phyloP scores from a whole-genome alignment of 2,888 invertebrate species.

The Eremobia ochroleuca region DNA sequence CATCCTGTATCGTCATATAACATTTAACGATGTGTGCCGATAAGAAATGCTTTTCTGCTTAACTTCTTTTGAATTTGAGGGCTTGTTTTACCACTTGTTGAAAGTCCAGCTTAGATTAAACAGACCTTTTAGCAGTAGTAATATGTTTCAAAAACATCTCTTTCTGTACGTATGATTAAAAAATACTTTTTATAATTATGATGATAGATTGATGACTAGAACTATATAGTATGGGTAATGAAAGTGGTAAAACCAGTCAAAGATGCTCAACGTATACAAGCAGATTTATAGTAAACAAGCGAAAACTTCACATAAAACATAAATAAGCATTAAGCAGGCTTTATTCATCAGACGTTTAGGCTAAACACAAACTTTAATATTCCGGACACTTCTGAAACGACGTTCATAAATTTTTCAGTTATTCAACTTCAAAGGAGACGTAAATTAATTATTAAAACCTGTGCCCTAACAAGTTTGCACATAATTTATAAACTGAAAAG shows the following conservation, averaged over 20 bases:
- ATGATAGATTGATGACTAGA: not conserved
- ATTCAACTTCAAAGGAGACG: slow-evolving; percentile 48
- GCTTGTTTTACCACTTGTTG: slow-evolving; percentile 44
- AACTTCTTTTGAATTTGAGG: not conserved
- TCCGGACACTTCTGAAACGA: slow-evolving; percentile 37
- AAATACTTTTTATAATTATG: not conserved
- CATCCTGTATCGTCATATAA: slow-evolving; percentile 70
- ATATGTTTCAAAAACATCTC: not conserved
- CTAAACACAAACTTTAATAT: slow-evolving; percentile 41
- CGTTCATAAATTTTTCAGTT: slow-evolving; percentile 48
- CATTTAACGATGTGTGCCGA: not conserved
- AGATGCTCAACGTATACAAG: slow-evolving; percentile 19
- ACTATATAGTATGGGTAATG: not conserved
- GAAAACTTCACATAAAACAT: slow-evolving; percentile 35
- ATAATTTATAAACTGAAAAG: slow-evolving; percentile 56
- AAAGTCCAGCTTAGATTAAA: not conserved
- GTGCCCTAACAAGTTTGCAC: slow-evolving; percentile 40
- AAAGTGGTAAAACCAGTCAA: slow-evolving; percentile 43
- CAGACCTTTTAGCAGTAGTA: not conserved
- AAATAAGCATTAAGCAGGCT: slow-evolving; percentile 50
- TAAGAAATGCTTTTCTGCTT: not conserved
- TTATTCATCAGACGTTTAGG: slow-evolving; percentile 39
- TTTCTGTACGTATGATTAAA: not conserved
- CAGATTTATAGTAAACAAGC: slow-evolving; percentile 40
- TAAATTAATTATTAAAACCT: slow-evolving; percentile 51